A percentile compares a stretch with the other conserved stretches of the same genome.
Evolutionary conservation across 1,140 invertebrate species (phyloP).

Genomic region (Ladona fulva): DNA sequence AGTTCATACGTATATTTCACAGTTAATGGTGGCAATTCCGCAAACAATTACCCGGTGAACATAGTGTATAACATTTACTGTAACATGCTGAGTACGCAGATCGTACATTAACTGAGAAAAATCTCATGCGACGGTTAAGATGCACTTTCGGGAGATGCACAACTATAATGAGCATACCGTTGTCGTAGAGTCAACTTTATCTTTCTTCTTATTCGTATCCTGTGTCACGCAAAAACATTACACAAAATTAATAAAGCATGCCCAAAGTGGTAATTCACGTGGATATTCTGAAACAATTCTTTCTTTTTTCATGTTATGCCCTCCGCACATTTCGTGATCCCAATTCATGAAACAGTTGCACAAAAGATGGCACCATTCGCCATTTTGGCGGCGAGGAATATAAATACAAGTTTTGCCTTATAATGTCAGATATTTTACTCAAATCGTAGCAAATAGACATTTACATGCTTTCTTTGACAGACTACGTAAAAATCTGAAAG

Average conservation of each 20-base stretch:
- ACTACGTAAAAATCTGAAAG: neutral
- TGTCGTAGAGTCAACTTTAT: neutral
- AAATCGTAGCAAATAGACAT: neutral
- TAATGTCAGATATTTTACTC: neutral
- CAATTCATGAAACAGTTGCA: slow-evolving; percentile 14
- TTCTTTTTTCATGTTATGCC: neutral
- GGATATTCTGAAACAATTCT: neutral
- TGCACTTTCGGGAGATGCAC: neutral
- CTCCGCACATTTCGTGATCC: neutral
- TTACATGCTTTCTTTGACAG: neutral
- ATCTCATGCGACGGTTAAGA: neutral
- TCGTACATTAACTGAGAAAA: neutral
- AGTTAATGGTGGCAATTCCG: too few relatives aligned
- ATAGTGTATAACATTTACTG: too few relatives aligned
- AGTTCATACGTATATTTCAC: too few relatives aligned
- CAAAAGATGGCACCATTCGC: slow-evolving; percentile 18
- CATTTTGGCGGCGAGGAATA: slow-evolving; percentile 14
- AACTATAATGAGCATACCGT: neutral
- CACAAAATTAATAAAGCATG: neutral
- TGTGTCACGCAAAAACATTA: neutral
- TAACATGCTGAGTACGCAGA: too few relatives aligned
- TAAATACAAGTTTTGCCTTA: neutral
- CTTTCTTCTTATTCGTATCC: neutral
- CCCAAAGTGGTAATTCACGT: neutral
- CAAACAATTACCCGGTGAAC: too few relatives aligned